Conservation (phyloP, 2,797 vertebrate genomes). For the Lacerta bilineata region DNA sequence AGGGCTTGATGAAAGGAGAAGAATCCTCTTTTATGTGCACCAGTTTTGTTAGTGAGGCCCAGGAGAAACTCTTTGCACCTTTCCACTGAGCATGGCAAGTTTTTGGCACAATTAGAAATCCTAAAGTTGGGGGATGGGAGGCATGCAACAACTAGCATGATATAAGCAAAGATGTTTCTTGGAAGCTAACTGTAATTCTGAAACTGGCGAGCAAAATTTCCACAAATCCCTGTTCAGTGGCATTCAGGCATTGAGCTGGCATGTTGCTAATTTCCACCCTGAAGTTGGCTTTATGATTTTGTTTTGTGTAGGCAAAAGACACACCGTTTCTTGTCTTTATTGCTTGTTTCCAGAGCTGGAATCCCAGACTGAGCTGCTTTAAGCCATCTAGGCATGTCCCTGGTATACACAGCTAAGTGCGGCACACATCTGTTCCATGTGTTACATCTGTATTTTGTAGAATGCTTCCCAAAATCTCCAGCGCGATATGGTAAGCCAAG, state of each 20-base stretch:
- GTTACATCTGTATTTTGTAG: fast-evolving
- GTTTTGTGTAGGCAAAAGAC: background rate
- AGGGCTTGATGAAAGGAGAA: conserved; percentile 70
- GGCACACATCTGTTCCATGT: background rate
- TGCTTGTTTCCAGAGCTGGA: background rate
- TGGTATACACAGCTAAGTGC: background rate
- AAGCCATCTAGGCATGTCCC: background rate
- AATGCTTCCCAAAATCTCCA: background rate
- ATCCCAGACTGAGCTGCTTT: background rate
- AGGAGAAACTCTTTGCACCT: conserved; percentile 50
- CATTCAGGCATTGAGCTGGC: background rate
- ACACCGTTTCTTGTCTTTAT: background rate
- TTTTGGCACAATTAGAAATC: background rate
- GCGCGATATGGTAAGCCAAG: background rate
- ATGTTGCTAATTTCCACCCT: background rate
- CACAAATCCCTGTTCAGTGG: conserved; percentile 31
- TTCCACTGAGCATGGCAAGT: background rate
- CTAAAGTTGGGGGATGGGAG: background rate
- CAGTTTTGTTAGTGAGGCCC: conserved; percentile 61
- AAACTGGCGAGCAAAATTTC: conserved; percentile 46
- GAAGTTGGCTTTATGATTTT: background rate
- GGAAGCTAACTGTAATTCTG: conserved; percentile 26
- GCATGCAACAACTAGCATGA: background rate
- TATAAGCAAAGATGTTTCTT: conserved; percentile 59
- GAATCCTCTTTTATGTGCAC: conserved; percentile 65